Conservation (phyloP, 1,140 invertebrate genomes). For the Harlomillsia oculata region DNA sequence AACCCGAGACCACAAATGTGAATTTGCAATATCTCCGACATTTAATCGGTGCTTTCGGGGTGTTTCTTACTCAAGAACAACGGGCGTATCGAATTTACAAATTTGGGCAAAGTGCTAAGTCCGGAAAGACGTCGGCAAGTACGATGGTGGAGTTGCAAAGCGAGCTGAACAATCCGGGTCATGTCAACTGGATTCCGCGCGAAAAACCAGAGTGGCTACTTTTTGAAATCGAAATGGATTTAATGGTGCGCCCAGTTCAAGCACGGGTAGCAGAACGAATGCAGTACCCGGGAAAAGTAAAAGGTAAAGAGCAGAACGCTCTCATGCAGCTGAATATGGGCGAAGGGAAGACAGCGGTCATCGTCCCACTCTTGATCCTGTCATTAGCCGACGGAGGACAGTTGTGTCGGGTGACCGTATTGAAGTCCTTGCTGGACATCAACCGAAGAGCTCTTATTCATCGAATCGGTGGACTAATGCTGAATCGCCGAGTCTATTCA, state of each 20-base stretch:
- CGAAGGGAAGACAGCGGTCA: conserved; percentile 29
- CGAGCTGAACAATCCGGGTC: neutral
- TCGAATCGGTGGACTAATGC: conserved; percentile 19
- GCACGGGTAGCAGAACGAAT: conserved; percentile 11
- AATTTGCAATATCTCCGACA: neutral
- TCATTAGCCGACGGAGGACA: conserved; percentile 13
- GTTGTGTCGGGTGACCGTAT: conserved; percentile 16
- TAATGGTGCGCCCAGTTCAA: conserved; percentile 20
- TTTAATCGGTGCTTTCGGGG: neutral
- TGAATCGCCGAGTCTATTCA: conserved; percentile 19
- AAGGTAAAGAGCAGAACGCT: neutral
- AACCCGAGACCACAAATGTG: neutral
- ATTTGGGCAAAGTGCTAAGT: too few species aligned
- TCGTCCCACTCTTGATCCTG: conserved; percentile 18
- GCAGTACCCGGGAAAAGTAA: neutral
- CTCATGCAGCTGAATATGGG: conserved; percentile 29
- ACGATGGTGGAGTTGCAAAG: neutral
- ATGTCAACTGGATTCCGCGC: conserved; percentile 10
- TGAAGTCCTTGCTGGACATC: conserved; percentile 19
- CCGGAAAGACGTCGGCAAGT: neutral
- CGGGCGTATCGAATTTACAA: neutral
- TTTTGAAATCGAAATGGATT: conserved; percentile 22
- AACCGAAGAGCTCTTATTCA: conserved; percentile 1
- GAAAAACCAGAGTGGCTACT: conserved; percentile 29
- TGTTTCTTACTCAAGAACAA: neutral